Conservation (phyloP, 2,797 vertebrate species). For the Scyliorhinus canicula region DNA sequence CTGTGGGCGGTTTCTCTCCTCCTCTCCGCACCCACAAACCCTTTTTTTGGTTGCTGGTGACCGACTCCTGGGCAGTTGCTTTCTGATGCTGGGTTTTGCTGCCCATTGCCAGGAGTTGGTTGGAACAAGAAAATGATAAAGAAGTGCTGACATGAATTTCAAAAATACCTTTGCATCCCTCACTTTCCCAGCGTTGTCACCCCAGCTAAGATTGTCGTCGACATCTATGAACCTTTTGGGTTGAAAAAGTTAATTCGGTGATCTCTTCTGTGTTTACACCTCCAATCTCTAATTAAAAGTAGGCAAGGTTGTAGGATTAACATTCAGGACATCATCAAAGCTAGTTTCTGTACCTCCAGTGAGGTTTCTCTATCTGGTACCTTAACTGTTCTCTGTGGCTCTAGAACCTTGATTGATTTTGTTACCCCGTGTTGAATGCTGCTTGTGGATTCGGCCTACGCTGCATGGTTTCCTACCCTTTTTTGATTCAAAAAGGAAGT, state of each 20-base stretch:
- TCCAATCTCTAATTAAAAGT: no score
- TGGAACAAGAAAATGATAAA: not conserved
- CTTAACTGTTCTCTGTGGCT: not conserved
- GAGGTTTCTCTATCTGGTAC: not conserved
- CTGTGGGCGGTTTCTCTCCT: not conserved
- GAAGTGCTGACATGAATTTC: not conserved
- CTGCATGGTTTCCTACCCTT: not conserved
- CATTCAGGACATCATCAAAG: not conserved
- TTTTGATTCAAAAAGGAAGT: not conserved
- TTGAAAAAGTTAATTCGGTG: not conserved
- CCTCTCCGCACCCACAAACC: no score
- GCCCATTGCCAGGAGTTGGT: no score
- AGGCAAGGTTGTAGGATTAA: no score
- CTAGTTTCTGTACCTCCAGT: not conserved
- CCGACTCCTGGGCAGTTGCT: no score
- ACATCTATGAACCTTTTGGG: not conserved
- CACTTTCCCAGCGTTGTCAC: not conserved
- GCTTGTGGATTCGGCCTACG: not conserved
- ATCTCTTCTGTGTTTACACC: not conserved
- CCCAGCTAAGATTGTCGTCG: no score
- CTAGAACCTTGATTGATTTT: no score
- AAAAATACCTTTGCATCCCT: not conserved
- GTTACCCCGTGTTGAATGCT: not conserved
- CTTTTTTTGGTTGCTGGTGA: no score
- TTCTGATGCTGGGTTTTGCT: not conserved